A percentile compares a stretch with the other conserved stretches of the same genome.
Evolutionary conservation across 2,113 vertebrate genomes (phyloP).

Genomic region (Eptesicus fuscus): DNA sequence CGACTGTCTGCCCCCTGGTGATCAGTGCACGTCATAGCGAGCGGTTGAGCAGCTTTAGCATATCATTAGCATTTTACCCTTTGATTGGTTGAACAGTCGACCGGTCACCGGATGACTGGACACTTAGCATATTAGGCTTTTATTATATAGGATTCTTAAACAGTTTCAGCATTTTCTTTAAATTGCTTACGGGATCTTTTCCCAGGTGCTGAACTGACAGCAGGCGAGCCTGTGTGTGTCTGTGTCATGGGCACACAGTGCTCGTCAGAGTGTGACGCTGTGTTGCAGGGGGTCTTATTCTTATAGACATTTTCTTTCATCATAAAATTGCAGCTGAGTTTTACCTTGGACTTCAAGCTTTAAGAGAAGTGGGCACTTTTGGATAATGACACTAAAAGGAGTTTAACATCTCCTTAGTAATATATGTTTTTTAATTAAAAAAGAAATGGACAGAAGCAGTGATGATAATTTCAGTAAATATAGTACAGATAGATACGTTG

Average conservation of each 20-base stretch:
- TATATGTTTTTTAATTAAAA: conserved; percentile 1
- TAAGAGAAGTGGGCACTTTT: neutral
- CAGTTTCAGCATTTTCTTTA: neutral
- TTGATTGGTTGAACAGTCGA: too few species aligned
- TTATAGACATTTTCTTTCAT: neutral
- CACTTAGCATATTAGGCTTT: too few species aligned
- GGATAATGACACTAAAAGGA: neutral
- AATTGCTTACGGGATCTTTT: neutral
- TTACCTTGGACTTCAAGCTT: neutral
- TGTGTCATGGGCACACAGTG: neutral
- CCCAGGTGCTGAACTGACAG: neutral
- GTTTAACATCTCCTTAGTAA: neutral
- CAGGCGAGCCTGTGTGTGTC: neutral
- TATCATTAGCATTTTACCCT: too few species aligned
- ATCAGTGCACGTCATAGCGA: too few species aligned
- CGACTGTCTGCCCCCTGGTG: too few species aligned
- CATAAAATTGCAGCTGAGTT: neutral
- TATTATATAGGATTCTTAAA: too few species aligned
- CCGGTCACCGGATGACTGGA: too few species aligned
- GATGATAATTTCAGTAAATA: conserved; percentile 1
- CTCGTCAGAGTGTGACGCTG: fast-evolving
- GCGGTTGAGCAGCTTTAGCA: too few species aligned
- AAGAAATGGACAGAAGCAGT: neutral
- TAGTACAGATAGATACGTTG: neutral
- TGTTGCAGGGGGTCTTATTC: neutral